These are phyloP conservation scores for Pogoniulus pusillus DNA, from an alignment of 2,797 vertebrate genomes.

Conservation along the genomic window DNA sequence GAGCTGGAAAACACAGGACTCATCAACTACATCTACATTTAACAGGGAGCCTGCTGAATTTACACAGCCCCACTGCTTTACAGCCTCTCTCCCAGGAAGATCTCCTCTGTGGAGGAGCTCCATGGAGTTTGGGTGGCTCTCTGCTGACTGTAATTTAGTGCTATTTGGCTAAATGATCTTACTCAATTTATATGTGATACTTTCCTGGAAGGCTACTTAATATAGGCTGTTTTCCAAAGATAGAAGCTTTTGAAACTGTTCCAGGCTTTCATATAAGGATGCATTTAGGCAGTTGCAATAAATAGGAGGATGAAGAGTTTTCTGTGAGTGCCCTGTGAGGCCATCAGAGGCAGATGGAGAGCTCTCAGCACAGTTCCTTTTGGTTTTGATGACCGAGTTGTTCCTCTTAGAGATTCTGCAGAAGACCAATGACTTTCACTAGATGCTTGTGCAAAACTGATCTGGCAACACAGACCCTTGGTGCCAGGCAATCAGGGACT, in stretches of 20 bases:
- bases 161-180: slow-evolving; percentile 25
- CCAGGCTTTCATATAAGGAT: slow-evolving; percentile 20
- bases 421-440: slow-evolving; percentile 10
- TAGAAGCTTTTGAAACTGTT: slow-evolving; percentile 46
- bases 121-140: neutral
- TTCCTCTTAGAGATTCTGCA: slow-evolving; percentile 39
- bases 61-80: neutral
- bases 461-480: neutral
- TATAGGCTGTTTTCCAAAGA: slow-evolving; percentile 35
- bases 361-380: slow-evolving; percentile 3
- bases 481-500: slow-evolving; percentile 19
- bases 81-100: neutral
- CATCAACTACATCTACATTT: neutral
- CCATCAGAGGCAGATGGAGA: slow-evolving; percentile 3
- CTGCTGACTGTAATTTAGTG: slow-evolving; percentile 19
- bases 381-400: neutral
- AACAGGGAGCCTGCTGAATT: neutral
- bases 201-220: slow-evolving; percentile 55
- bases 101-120: neutral
- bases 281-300: neutral
- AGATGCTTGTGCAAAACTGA: slow-evolving; percentile 15
- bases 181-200: slow-evolving; percentile 5
- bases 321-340: neutral
- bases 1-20: neutral
- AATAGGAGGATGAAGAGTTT: neutral